phyloP scores from a whole-genome alignment of 2,888 invertebrate genomes.

The Amiota minor region DNA sequence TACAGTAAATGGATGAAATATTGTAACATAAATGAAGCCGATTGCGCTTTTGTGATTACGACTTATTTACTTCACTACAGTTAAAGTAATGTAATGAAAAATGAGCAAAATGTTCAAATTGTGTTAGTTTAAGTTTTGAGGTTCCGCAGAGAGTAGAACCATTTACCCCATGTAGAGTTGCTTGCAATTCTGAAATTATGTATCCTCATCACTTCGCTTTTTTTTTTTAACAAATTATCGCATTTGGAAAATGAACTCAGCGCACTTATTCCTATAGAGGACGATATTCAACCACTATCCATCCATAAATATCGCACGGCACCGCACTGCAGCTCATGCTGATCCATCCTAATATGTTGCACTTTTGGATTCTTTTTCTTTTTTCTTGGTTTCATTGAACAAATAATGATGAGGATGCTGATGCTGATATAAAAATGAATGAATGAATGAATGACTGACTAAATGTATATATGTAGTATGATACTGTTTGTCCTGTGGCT shows the following conservation, averaged over 20 bases:
- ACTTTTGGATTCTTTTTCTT: neutral
- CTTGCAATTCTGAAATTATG: neutral
- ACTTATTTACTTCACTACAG: neutral
- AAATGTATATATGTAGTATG: neutral
- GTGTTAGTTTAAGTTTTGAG: too few species aligned
- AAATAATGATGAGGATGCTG: neutral
- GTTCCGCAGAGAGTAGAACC: too few species aligned
- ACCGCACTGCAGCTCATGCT: neutral
- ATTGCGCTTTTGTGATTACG: conserved; percentile 14
- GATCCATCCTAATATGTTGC: neutral
- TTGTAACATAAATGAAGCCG: conserved; percentile 1
- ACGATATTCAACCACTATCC: neutral
- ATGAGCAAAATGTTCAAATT: neutral
- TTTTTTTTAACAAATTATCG: conserved; percentile 24
- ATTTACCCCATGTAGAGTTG: conserved; percentile 14
- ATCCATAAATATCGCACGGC: neutral
- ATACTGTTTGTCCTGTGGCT: conserved; percentile 24
- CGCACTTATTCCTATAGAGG: neutral
- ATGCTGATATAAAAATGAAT: conserved; percentile 9
- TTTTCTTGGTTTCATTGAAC: neutral
- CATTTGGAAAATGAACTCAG: neutral
- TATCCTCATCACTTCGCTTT: too few species aligned
- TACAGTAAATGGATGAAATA: neutral
- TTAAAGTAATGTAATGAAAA: neutral
- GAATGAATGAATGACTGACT: neutral